phyloP scores from a whole-genome alignment of 2,888 invertebrate species.

The Habroteleia sp. region DNA sequence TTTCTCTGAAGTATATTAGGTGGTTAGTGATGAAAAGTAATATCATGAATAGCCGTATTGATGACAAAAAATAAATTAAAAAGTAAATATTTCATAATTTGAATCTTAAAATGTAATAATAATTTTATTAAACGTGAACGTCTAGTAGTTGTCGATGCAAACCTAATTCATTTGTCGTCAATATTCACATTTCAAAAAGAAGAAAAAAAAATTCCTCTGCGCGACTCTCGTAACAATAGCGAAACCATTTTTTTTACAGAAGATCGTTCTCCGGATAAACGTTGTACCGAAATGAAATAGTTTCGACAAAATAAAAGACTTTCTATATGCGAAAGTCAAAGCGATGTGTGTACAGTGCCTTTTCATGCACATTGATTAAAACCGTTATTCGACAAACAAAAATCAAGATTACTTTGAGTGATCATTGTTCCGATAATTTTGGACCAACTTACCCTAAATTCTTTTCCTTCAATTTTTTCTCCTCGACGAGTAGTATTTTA shows the following conservation, averaged over 20 bases:
- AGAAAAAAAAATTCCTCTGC: background rate
- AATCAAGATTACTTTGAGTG: conserved; percentile 9
- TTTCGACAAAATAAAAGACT: conserved; percentile 45
- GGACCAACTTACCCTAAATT: too few relatives aligned
- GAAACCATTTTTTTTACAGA: conserved; percentile 8
- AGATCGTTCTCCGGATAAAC: conserved; percentile 47
- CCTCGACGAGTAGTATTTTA: conserved; percentile 2
- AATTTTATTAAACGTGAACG: too few relatives aligned
- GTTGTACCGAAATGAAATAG: conserved; percentile 45
- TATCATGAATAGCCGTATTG: too few relatives aligned
- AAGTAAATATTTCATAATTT: too few relatives aligned
- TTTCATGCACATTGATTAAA: conserved; percentile 55
- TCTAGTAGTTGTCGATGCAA: too few relatives aligned
- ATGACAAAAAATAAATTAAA: too few relatives aligned
- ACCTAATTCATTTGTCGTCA: too few relatives aligned
- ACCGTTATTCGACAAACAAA: conserved; percentile 31
- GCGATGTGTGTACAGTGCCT: conserved; percentile 46
- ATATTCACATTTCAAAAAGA: background rate
- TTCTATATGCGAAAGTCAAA: conserved; percentile 31
- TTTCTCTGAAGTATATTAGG: too few relatives aligned
- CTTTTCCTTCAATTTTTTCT: too few relatives aligned
- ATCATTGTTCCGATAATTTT: background rate
- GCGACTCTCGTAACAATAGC: conserved; percentile 8
- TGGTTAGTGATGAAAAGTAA: too few relatives aligned
- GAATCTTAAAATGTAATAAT: too few relatives aligned